These are phyloP conservation scores for Cryptus armator DNA, from an alignment of 2,888 invertebrate genomes.

Conservation along the genomic window DNA sequence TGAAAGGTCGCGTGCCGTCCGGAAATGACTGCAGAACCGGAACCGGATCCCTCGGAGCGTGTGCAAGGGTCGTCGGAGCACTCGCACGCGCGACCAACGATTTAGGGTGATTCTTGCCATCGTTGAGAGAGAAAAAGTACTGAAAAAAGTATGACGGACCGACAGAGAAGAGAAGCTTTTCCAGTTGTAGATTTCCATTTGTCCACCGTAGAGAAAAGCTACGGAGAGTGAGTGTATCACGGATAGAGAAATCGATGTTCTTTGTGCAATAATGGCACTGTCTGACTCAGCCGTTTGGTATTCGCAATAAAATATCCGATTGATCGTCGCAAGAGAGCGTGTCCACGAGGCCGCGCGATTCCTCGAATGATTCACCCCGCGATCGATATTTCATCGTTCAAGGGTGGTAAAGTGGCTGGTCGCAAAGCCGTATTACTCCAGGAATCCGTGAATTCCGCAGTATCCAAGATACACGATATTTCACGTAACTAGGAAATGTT, in stretches of 20 bases:
- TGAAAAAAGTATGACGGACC: too few relatives aligned
- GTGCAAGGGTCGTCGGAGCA: slow-evolving; percentile 38
- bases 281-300: slow-evolving; percentile 54
- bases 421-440: background rate
- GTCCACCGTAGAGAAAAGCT: slow-evolving; percentile 1
- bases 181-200: slow-evolving; percentile 2
- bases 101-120: slow-evolving; percentile 51
- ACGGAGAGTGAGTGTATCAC: background rate
- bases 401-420: slow-evolving; percentile 24
- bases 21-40: slow-evolving; percentile 74
- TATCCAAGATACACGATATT: background rate
- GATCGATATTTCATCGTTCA: slow-evolving; percentile 41
- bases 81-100: slow-evolving; percentile 53
- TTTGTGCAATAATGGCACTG: slow-evolving; percentile 24
- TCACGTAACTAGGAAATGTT: background rate
- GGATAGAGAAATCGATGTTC: slow-evolving; percentile 3
- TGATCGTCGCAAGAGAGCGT: slow-evolving; percentile 14
- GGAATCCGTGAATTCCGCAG: slow-evolving; percentile 2
- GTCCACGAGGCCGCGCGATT: background rate
- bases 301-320: slow-evolving; percentile 40
- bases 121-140: background rate
- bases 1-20: slow-evolving; percentile 72
- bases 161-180: too few relatives aligned
- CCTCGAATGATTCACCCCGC: slow-evolving; percentile 50
- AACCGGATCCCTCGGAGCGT: slow-evolving; percentile 67